phyloP scores from a whole-genome alignment of 2,797 vertebrate species.

The Synanceia verrucosa region DNA sequence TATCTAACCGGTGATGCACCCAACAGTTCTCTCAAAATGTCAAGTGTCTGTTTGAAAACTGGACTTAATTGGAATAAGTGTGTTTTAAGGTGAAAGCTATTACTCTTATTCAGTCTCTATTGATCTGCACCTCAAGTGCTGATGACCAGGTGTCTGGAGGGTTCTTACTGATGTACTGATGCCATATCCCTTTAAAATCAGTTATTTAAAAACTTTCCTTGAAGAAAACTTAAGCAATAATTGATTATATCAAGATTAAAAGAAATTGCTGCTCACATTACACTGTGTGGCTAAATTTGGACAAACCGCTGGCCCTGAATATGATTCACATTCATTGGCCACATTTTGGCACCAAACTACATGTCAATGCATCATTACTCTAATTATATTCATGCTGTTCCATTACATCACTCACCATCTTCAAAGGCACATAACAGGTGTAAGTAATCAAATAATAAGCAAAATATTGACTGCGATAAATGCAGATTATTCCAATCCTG shows the following conservation, averaged over 20 bases:
- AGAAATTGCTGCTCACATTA: not conserved
- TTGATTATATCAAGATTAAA: not conserved
- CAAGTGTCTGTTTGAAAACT: slow-evolving; percentile 67
- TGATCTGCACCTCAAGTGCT: slow-evolving; percentile 49
- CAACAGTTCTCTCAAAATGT: slow-evolving; percentile 72
- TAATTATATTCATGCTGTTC: slow-evolving; percentile 67
- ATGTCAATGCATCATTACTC: slow-evolving; percentile 60
- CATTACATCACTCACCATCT: slow-evolving; percentile 58
- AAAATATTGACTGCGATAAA: slow-evolving; percentile 17
- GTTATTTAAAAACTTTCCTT: not conserved
- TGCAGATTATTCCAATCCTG: not conserved
- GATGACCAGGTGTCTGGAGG: slow-evolving; percentile 28
- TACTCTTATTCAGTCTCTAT: slow-evolving; percentile 69
- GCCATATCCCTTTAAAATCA: not conserved
- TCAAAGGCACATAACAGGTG: slow-evolving; percentile 55
- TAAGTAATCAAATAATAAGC: slow-evolving; percentile 36
- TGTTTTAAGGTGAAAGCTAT: slow-evolving; percentile 69
- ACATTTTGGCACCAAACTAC: slow-evolving; percentile 40
- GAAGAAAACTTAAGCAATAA: not conserved
- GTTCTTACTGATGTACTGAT: not conserved
- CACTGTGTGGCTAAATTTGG: not conserved
- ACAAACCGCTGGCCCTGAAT: not conserved
- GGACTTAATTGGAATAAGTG: slow-evolving; percentile 70
- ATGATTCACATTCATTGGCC: slow-evolving; percentile 5
- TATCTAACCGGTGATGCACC: slow-evolving; percentile 76